Evolutionary conservation across 2,888 invertebrate species (phyloP).

Genomic region (Rotaria magnacalcarata): DNA sequence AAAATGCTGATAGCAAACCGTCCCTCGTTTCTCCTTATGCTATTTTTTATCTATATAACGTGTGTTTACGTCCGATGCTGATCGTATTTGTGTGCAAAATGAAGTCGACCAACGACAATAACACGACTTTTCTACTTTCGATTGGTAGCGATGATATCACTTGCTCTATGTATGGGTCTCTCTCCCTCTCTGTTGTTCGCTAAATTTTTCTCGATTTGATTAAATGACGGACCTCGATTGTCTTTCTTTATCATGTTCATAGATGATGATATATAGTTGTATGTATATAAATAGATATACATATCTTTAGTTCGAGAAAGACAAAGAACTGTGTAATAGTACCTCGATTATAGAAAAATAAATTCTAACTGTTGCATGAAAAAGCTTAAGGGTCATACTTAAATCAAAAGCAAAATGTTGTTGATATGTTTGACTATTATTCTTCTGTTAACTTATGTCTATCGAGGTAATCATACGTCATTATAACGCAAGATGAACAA

Average conservation of each 20-base stretch:
- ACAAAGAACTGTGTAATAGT: not conserved
- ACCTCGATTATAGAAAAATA: not conserved
- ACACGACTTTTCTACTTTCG: not conserved
- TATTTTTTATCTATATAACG: not conserved
- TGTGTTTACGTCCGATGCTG: not conserved
- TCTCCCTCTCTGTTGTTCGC: not conserved
- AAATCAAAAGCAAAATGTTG: not conserved
- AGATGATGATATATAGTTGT: not conserved
- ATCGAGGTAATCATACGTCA: not conserved
- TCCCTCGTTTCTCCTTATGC: not conserved
- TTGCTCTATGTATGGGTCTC: not conserved
- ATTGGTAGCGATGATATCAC: not conserved
- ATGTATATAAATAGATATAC: not conserved
- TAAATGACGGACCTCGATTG: not conserved
- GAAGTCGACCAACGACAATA: not conserved
- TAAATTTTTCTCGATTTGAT: not conserved
- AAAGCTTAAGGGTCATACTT: not conserved
- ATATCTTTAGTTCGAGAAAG: not conserved
- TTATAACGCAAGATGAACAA: not conserved
- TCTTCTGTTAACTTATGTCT: not conserved
- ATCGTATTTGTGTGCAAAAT: not conserved
- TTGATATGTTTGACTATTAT: not conserved
- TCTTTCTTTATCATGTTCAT: not conserved
- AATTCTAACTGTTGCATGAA: not conserved
- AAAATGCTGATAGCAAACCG: not conserved